Percentiles rank a stretch among this genome's conserved stretches.
These are phyloP conservation scores for Eupsilia transversa DNA, from an alignment of 2,888 invertebrate species.

Conservation along the genomic window DNA sequence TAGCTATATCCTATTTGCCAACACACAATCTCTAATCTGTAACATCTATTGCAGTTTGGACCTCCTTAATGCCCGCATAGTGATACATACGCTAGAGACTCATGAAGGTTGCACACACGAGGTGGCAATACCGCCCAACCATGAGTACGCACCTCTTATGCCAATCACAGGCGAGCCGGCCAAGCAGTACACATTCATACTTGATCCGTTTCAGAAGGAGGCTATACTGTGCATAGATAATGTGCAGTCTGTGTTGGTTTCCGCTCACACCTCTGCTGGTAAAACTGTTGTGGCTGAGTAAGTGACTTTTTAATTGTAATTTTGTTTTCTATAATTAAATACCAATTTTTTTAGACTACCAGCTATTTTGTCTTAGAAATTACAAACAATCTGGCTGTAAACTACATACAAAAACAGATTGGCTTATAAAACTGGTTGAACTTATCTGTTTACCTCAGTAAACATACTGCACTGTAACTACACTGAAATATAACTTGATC, in stretches of 20 bases:
- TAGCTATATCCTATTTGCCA: background rate
- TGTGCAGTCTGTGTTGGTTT: conserved; percentile 99
- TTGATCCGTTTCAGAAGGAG: conserved; percentile 99
- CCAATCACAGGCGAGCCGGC: conserved; percentile 93
- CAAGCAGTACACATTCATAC: conserved; percentile 97
- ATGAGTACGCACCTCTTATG: conserved; percentile 93
- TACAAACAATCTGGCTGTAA: background rate
- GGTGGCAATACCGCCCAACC: conserved; percentile 97
- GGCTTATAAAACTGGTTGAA: background rate
- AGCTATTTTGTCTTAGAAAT: background rate
- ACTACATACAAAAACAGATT: background rate
- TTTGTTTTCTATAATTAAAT: background rate
- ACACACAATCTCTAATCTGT: background rate
- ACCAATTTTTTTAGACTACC: background rate
- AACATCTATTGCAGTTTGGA: conserved; percentile 91
- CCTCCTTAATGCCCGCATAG: conserved; percentile 94
- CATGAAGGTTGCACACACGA: conserved; percentile 98
- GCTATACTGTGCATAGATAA: conserved; percentile 99
- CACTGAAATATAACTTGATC: background rate
- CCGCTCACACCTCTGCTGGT: conserved; percentile 99
- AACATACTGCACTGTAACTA: background rate
- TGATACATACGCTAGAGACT: conserved; percentile 96
- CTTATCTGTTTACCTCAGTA: background rate
- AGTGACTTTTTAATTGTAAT: conserved; percentile 77
- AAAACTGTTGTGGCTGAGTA: conserved; percentile 99